Percentiles rank a stretch among this genome's conserved stretches.
Conservation (phyloP, 2,888 invertebrate species). For the Cephalotes varians region DNA sequence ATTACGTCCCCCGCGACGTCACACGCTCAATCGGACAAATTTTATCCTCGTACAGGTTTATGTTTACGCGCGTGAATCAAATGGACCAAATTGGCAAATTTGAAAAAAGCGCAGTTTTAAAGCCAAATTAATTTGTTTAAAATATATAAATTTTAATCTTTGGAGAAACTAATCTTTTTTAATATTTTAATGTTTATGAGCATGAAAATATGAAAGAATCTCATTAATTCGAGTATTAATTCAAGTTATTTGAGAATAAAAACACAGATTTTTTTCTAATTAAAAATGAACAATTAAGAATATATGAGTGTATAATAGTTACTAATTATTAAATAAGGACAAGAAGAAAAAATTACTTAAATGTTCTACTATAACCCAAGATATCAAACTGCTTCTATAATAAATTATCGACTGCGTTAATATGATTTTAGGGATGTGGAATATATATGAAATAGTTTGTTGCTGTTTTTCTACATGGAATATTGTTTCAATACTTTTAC, state of each 20-base stretch:
- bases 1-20: slow-evolving; percentile 57
- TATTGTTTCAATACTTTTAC: slow-evolving; percentile 29
- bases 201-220: neutral
- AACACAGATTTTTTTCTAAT: neutral
- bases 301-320: neutral
- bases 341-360: neutral
- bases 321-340: neutral
- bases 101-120: neutral
- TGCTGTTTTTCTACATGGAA: neutral
- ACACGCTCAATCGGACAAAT: slow-evolving; percentile 41
- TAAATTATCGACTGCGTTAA: slow-evolving; percentile 6
- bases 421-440: slow-evolving; percentile 3
- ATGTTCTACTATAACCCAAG: neutral
- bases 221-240: neutral
- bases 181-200: neutral
- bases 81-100: slow-evolving; percentile 10
- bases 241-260: neutral
- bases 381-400: neutral
- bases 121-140: neutral
- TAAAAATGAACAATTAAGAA: neutral
- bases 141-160: neutral
- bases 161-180: neutral
- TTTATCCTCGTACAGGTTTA: slow-evolving; percentile 37
- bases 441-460: slow-evolving; percentile 16
- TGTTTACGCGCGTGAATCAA: slow-evolving; percentile 29